A percentile compares a stretch with the other conserved stretches of the same genome.
phyloP scores from a whole-genome alignment of 1,140 invertebrate species.

The Papilio helenus region DNA sequence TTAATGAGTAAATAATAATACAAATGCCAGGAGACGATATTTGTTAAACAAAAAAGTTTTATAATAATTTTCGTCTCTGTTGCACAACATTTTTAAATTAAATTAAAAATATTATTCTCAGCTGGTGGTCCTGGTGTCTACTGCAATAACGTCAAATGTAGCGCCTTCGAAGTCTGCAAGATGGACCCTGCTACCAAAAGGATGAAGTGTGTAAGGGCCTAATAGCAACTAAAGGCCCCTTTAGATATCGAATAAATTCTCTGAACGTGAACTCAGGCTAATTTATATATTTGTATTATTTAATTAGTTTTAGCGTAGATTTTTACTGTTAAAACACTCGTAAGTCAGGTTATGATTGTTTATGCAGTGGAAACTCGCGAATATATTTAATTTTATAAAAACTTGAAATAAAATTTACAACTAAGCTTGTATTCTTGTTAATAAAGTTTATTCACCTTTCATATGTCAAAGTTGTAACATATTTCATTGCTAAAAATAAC shows the following conservation, averaged over 20 bases:
- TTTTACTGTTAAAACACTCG: not conserved
- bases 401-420: not conserved
- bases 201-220: slow-evolving; percentile 86
- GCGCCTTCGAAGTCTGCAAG: slow-evolving; percentile 86
- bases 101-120: slow-evolving; percentile 49
- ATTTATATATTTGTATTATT: too few relatives aligned
- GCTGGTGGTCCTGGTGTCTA: slow-evolving; percentile 83
- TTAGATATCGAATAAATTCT: not conserved
- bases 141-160: slow-evolving; percentile 88
- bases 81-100: not conserved
- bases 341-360: not conserved
- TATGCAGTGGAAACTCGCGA: not conserved
- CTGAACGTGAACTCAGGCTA: too few relatives aligned
- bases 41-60: not conserved
- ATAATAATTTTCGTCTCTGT: not conserved
- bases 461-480: not conserved
- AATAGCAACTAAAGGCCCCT: slow-evolving; percentile 45
- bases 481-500: slow-evolving; percentile 6
- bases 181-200: slow-evolving; percentile 85
- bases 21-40: not conserved
- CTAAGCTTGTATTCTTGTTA: not conserved
- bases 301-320: too few relatives aligned
- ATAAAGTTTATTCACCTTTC: not conserved
- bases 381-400: not conserved
- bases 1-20: not conserved